Percentiles rank a stretch among this genome's conserved stretches.
These are phyloP conservation scores for Euphydryas editha DNA, from an alignment of 2,888 invertebrate genomes.

Conservation along the genomic window DNA sequence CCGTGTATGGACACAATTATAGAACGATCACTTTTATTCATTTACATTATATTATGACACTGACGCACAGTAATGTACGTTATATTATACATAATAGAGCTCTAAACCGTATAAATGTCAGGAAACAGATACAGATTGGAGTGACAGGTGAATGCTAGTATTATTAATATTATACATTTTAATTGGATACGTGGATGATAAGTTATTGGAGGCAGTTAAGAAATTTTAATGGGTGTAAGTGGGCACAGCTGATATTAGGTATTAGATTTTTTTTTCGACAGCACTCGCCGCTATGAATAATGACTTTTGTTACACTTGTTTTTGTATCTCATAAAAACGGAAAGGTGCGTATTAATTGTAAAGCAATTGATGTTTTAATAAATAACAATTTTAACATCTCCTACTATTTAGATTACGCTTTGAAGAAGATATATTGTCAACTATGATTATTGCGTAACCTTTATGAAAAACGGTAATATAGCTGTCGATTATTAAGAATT, in stretches of 20 bases:
- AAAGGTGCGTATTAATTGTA: slow-evolving; percentile 20
- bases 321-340: slow-evolving; percentile 22
- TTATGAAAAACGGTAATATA: slow-evolving; percentile 12
- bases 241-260: slow-evolving; percentile 33
- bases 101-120: slow-evolving; percentile 33
- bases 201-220: slow-evolving; percentile 47
- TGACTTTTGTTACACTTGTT: slow-evolving; percentile 35
- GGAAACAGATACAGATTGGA: slow-evolving; percentile 50
- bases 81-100: slow-evolving; percentile 45
- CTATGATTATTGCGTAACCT: slow-evolving; percentile 4
- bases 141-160: slow-evolving; percentile 68
- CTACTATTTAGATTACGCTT: neutral
- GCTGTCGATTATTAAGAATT: slow-evolving; percentile 25
- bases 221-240: slow-evolving; percentile 51
- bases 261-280: slow-evolving; percentile 39
- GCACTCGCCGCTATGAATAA: slow-evolving; percentile 31
- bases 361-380: slow-evolving; percentile 7
- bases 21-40: slow-evolving; percentile 42
- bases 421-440: neutral
- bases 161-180: slow-evolving; percentile 65
- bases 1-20: slow-evolving; percentile 36
- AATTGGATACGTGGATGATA: slow-evolving; percentile 63
- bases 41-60: slow-evolving; percentile 46
- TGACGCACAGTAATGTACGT: slow-evolving; percentile 46
- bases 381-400: slow-evolving; percentile 2